Evolutionary conservation across 2,888 invertebrate species (phyloP), one percentile per base, ranked within the genome.

Genomic region (Drosophila neotestacea): DNA sequence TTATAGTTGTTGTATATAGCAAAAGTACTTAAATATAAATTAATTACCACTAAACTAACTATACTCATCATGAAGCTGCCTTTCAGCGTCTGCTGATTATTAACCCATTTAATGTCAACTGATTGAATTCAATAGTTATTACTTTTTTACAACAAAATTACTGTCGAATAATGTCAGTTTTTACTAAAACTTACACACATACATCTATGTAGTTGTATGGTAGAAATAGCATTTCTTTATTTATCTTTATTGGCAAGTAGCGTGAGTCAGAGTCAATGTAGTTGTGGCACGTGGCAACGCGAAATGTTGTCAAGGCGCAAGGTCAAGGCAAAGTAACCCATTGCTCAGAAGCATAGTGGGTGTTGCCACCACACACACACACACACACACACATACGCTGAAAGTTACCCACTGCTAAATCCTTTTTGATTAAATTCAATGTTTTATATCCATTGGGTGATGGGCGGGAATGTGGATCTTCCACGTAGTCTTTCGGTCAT

Each of bases 351-450:
- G 27, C 38, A 36, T 48, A 63, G 48, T 54, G 42, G 47, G 27
- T 59, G 65, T 41, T 22, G 34, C 22, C 22, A 10, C 42, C 65
- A 64, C 41, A 67, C 60, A 59, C 56, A 64, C 36, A 48, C 38
- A 38, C 28, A 58, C 44, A 52, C 56, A 67, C 39, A 64, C 58
- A 48, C 48, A 51, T n/a, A 36, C 11, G 41, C 32, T 32, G 16
- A 65, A 16, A 59, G 68, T 48, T 38, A 65, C 52, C 61, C 73
- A 73, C 39, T 64, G 70, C 89, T 86, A 86, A 86, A 86, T 86
- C 85, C 85, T 89, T 86, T 86, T 86, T 86, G 85, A 86, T 86
- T 86, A 89, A 86, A 86, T 86, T 86, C 89, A 86, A 86, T 86
- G 89, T 89, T 86, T 86, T 86, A 89, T 86, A 82, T 86, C 88